Base-by-base conservation (phyloP, 1,140 invertebrate genomes). In the Drosophila seguyi region DNA sequence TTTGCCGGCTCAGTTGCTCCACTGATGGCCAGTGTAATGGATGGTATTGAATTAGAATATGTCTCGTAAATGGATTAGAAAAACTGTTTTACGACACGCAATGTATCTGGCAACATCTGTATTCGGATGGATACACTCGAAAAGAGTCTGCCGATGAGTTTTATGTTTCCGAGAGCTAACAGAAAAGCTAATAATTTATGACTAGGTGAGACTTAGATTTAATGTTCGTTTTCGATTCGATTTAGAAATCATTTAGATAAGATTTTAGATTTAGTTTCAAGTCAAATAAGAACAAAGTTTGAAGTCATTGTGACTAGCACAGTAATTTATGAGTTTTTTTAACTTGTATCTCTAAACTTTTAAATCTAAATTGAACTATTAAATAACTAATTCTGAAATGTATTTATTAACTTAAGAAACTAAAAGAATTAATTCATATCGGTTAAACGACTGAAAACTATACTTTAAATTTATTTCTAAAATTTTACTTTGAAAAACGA, bases 51-150 rank as follows among this genome's bases (percentile, higher is more conserved):
- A 83, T 88, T 82, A 83, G 75, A 60, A 52, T 61, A 69, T 66
- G 57, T 61, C 79, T 82, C 72, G 66, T 83, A 88, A 87, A 88
- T 75, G 81, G 59, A 69, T 63, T 80, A 56, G 47, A 62, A 66
- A 76, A 71, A 77, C 72, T 72, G 58, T 72, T 72, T 50, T 41
- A 71, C 39, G 66, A 71, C 22, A 16, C 1, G 5, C 34, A 36
- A 71, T 72, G 25, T 41, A 58, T 58, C 36, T 50, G 39, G 34
- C 29, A 75, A 34, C 53, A 75, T 75, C 60, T 75, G 27, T 57
- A 63, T 56, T 42, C 47, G 18, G 10, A 72, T 42, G 50, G 60
- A 42, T 66, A 31, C 71, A 63, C 47, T 48, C 42, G 13, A 57
- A 39, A 25, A n/a, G 42, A 25, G 27, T 3, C 14, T 18, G 44